phyloP scores from a whole-genome alignment of 1,140 invertebrate species.

The Tribolium madens region DNA sequence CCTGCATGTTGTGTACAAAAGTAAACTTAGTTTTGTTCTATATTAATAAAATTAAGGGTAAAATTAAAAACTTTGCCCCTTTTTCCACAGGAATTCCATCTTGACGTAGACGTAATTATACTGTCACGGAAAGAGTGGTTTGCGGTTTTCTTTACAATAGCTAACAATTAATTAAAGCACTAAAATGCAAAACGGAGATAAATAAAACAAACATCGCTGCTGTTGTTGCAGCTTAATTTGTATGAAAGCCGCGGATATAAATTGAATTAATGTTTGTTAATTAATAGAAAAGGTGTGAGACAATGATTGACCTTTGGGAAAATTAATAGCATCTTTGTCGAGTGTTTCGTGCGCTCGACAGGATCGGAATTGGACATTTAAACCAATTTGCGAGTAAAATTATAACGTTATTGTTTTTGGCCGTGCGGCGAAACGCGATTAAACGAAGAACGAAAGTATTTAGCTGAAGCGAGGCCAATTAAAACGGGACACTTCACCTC shows the following conservation, averaged over 20 bases:
- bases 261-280: background rate
- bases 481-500: conserved; percentile 7
- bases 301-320: background rate
- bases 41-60: conserved; percentile 13
- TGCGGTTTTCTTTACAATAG: conserved; percentile 3
- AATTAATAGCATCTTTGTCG: background rate
- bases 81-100: conserved; percentile 14
- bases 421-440: conserved; percentile 4
- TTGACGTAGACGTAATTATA: conserved; percentile 10
- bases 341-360: background rate
- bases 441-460: conserved; percentile 26
- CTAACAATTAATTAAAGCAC: conserved; percentile 17
- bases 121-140: background rate
- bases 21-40: background rate
- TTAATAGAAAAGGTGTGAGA: background rate
- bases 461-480: background rate
- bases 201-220: background rate
- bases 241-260: background rate
- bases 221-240: background rate
- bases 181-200: background rate
- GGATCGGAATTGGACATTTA: conserved; percentile 9
- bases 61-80: background rate
- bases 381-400: conserved; percentile 6
- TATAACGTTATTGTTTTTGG: conserved; percentile 26
- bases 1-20: conserved; percentile 17